Evolutionary conservation across 2,888 invertebrate genomes (phyloP).

Genomic region (Hyposoter didymator): DNA sequence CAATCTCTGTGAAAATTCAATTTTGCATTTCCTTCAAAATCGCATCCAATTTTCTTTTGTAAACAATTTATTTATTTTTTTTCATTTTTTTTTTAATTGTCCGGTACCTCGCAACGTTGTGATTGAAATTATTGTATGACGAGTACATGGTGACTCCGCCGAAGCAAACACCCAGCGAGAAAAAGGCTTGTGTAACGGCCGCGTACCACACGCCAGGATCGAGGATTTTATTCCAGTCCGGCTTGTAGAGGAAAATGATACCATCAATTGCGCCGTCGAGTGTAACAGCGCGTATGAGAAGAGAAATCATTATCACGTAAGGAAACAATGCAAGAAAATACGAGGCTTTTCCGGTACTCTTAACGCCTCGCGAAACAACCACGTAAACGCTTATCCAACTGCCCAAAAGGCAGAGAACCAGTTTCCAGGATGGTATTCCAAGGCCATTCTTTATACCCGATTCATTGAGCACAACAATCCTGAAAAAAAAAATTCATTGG

Average conservation of each 20-base stretch:
- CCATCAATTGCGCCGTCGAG: conserved; percentile 87
- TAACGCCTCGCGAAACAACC: conserved; percentile 86
- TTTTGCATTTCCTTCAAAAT: background rate
- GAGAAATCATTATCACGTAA: conserved; percentile 86
- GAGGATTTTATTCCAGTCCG: conserved; percentile 87
- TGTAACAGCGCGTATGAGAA: conserved; percentile 87
- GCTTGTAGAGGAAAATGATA: conserved; percentile 87
- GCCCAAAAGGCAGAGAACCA: conserved; percentile 85
- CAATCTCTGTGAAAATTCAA: conserved; percentile 85
- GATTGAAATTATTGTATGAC: conserved; percentile 87
- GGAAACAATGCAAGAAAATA: conserved; percentile 90
- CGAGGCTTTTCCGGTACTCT: conserved; percentile 87
- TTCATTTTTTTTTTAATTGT: background rate
- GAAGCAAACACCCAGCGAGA: conserved; percentile 87
- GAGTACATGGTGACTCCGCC: conserved; percentile 87
- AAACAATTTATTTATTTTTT: background rate
- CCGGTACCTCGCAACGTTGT: conserved; percentile 85
- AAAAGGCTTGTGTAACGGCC: conserved; percentile 88
- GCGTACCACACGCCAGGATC: conserved; percentile 88
- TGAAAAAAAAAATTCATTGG: conserved; percentile 70
- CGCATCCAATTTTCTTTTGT: background rate
- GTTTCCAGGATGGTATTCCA: conserved; percentile 86
- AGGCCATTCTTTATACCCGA: conserved; percentile 85
- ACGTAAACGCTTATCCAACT: conserved; percentile 86
- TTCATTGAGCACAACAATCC: conserved; percentile 86